Percentiles rank a stretch among this genome's conserved stretches.
Conservation (phyloP, 2,888 invertebrate genomes). For the Diachrysia chrysitis region DNA sequence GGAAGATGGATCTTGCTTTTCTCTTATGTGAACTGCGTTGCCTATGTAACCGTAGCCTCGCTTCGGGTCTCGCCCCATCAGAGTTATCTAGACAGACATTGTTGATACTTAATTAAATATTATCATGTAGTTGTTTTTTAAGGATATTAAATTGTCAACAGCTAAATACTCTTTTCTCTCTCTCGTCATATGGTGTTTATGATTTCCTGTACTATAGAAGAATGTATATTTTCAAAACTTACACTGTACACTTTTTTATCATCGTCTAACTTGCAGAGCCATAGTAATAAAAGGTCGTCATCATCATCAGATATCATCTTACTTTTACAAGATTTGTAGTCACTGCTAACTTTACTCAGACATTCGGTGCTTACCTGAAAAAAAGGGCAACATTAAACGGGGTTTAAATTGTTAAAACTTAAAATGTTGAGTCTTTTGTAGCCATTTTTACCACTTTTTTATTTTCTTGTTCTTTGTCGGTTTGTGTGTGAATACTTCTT, state of each 20-base stretch:
- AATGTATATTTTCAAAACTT: slow-evolving; percentile 11
- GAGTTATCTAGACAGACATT: slow-evolving; percentile 54
- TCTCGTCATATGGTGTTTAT: background rate
- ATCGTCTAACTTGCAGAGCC: slow-evolving; percentile 64
- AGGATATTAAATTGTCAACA: background rate
- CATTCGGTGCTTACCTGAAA: slow-evolving; percentile 32
- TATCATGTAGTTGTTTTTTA: background rate
- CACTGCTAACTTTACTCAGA: slow-evolving; percentile 15
- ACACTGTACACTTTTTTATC: slow-evolving; percentile 54
- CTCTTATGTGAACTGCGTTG: slow-evolving; percentile 62
- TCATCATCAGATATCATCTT: slow-evolving; percentile 19
- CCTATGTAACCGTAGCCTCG: slow-evolving; percentile 65
- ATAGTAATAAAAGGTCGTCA: slow-evolving; percentile 60
- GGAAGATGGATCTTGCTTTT: slow-evolving; percentile 57
- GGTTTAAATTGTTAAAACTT: background rate
- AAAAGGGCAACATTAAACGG: background rate
- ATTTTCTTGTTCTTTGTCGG: slow-evolving; percentile 17
- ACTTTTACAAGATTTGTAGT: slow-evolving; percentile 16
- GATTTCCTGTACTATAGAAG: background rate
- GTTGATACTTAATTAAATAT: background rate
- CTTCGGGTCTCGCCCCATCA: slow-evolving; percentile 60
- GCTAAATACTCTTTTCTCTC: too few species aligned
- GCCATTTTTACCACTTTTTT: slow-evolving; percentile 15
- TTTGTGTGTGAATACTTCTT: slow-evolving; percentile 41
- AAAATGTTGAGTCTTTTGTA: background rate